Evolutionary conservation across 2,797 vertebrate species (phyloP), one percentile per base, ranked within the genome.

Genomic region (Pangasius krempfi): DNA sequence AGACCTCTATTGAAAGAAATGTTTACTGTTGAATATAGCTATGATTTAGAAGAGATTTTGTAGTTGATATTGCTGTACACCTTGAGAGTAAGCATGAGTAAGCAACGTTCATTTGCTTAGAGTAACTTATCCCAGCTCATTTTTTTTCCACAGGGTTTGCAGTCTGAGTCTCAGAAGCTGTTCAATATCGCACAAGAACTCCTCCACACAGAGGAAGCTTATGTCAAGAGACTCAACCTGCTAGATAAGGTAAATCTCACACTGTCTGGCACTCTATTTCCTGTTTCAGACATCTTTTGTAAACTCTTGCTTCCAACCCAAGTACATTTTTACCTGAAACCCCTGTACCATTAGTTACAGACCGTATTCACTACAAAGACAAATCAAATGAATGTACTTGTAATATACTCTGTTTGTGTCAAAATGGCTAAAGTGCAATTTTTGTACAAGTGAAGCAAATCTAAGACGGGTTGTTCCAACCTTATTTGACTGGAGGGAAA

Each of bases 171-270:
- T 56, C 97, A 98, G 92, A 98, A 97, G 92, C 95, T 99, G 68
- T 96, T 98, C 92, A 98, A 99, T 93, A 99, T 99, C 0, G 98
- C 98, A 92, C 97, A 96, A 89, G 98, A 99, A 91, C 97, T 99
- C 60, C 97, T 99, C 91, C 96, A 98, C 64, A 99, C 98, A 0
- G 98, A 99, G 94, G 97, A 99, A 92, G 97, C 98, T 0, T 99
- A 99, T 1, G 97, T 99, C 82, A 98, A 95, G 93, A 95, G 98
- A 91, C 97, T 99, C 66, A 96, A 99, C 95, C 97, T 99, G 89
- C 96, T 99, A 86, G 98, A 99, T 94, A 98, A 99, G 98, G 98
- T 99, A 96, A 91, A 54, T 37, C 25, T 73, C 78, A 52, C 33
- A 81, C 33, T 30, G 40, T 22, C 22, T 60, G 54, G 47, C 33